Evolutionary conservation across 2,888 invertebrate genomes (phyloP).

Genomic region (Scaptomyza caliginosa): DNA sequence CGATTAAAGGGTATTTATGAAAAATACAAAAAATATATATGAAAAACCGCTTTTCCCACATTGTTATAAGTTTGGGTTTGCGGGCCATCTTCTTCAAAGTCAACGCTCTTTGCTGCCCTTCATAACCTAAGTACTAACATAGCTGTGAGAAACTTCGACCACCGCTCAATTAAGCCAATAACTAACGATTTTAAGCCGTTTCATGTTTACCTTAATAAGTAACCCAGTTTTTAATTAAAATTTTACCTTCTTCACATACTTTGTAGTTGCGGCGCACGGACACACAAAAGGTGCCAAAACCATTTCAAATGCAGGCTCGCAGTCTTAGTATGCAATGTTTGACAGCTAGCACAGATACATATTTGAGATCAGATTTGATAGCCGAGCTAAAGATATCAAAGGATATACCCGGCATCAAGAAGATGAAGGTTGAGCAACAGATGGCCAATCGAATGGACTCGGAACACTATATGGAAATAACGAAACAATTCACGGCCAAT

Average conservation of each 20-base stretch:
- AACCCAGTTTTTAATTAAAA: too few species aligned
- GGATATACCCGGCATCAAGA: slow-evolving; percentile 96
- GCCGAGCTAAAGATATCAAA: slow-evolving; percentile 96
- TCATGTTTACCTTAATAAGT: too few species aligned
- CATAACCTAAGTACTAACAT: too few species aligned
- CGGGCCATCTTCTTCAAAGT: too few species aligned
- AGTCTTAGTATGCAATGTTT: slow-evolving; percentile 91
- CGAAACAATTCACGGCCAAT: slow-evolving; percentile 92
- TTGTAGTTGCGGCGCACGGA: slow-evolving; percentile 88
- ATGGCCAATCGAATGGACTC: slow-evolving; percentile 93
- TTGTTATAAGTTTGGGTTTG: too few species aligned
- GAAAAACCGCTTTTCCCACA: too few species aligned
- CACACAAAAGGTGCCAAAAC: slow-evolving; percentile 89
- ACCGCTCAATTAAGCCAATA: too few species aligned
- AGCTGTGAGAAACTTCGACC: too few species aligned
- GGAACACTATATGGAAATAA: slow-evolving; percentile 92
- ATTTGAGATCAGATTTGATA: slow-evolving; percentile 93
- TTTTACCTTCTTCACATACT: background rate
- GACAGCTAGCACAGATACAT: slow-evolving; percentile 88
- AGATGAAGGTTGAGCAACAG: slow-evolving; percentile 95
- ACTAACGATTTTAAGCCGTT: too few species aligned
- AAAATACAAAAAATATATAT: too few species aligned
- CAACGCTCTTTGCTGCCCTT: too few species aligned
- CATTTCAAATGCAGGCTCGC: slow-evolving; percentile 92
- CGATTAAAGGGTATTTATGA: too few species aligned